Evolutionary conservation across 2,888 invertebrate species (phyloP), one percentile per base, ranked within the genome.

Genomic region (Lasioglossum oenotherae): DNA sequence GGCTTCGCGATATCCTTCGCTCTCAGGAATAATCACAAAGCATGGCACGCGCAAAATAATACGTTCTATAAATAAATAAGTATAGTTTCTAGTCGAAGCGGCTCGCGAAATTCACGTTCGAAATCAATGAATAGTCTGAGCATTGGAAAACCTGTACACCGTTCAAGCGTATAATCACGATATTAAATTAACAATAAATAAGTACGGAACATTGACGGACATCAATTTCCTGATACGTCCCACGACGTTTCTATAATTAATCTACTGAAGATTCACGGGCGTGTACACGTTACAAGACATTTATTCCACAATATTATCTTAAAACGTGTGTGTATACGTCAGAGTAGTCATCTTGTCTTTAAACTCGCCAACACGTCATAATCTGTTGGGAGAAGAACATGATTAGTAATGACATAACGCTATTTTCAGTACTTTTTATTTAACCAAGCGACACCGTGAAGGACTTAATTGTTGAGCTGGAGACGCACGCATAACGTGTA

Each of bases 341-440:
- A 91, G 90, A 88, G 89, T 90, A 86, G 91, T 87, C 90, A 86
- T 89, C 92, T 91, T 85, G 90, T 91, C 79, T 90, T 92, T 92
- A 90, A 92, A 92, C 87, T 93, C 92, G 86, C 92, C 93, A 94
- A 93, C 94, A 87, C 93, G 92, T 94, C 90, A 92, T 93, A 94
- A 94, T 94, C 94, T 94, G 94, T 93, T 93, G 93, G 91, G 91
- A 93, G 91, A 94, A 94, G 92, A 93, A 93, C 77, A 92, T 87
- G 80, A 46, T 91, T 91, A 91, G 82, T 91, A 76, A 78, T 31
- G 71, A 77, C 74, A 82, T 75, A 75, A 41, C 41, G 46, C 49
- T 80, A 71, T 23, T n/a, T 27, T 31, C 57, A 79, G 44, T 46
- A 49, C 73, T 72, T 46, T 41, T 46, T 44, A 69, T 80, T 91